Conservation (phyloP, 1,140 invertebrate genomes). For the Papilio polytes region DNA sequence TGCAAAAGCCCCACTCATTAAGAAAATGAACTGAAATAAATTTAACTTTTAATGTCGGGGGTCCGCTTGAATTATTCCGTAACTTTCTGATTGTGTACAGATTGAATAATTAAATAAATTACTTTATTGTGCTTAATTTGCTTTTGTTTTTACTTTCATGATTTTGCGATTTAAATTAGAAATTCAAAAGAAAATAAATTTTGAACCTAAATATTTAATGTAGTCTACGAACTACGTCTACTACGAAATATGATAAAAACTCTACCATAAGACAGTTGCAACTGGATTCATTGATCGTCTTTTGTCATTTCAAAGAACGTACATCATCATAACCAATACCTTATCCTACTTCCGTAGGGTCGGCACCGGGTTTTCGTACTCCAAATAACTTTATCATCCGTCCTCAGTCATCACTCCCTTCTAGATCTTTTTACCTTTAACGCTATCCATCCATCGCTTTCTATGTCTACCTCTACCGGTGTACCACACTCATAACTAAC, state of each 20-base stretch:
- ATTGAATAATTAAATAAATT: constrained; percentile 21
- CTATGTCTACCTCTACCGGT: too few relatives aligned
- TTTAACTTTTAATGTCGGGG: constrained; percentile 28
- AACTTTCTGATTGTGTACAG: constrained; percentile 22
- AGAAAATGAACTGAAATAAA: constrained; percentile 37
- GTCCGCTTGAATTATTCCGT: constrained; percentile 19
- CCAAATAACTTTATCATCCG: too few relatives aligned
- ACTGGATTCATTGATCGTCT: neutral
- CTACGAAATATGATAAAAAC: neutral
- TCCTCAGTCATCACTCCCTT: too few relatives aligned
- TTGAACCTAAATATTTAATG: neutral
- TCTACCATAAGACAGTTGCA: neutral
- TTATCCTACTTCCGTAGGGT: too few relatives aligned
- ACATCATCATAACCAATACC: too few relatives aligned
- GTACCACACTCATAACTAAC: too few relatives aligned
- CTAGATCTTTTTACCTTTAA: too few relatives aligned
- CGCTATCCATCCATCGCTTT: too few relatives aligned
- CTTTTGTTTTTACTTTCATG: neutral
- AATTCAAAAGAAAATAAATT: neutral
- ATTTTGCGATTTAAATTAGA: neutral
- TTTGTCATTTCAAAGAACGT: too few relatives aligned
- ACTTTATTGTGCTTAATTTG: constrained; percentile 16
- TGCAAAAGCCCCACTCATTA: constrained; percentile 28
- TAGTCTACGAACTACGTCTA: neutral
- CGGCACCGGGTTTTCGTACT: too few relatives aligned